Percentiles rank a stretch among this genome's conserved stretches.
Conservation (phyloP, 2,888 invertebrate genomes). For the Synergus itoensis region DNA sequence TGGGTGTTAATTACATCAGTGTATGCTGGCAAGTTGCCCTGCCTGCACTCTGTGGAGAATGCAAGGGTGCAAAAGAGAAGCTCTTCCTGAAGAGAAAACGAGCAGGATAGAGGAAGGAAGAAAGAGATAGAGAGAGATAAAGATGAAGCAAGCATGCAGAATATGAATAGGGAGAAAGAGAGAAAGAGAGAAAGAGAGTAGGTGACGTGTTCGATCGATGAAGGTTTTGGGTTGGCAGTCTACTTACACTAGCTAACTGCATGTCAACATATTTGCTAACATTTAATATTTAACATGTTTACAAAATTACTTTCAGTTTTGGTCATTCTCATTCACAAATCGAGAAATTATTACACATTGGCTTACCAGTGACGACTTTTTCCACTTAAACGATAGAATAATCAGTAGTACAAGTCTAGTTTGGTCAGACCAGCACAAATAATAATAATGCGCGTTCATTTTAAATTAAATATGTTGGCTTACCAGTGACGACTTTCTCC, state of each 20-base stretch:
- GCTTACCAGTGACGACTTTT: neutral
- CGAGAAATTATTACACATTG: neutral
- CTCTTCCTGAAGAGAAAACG: conserved; percentile 26
- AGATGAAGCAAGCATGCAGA: conserved; percentile 38
- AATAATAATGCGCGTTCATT: neutral
- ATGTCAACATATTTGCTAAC: neutral
- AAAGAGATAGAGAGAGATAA: conserved; percentile 39
- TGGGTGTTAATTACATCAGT: conserved; percentile 72
- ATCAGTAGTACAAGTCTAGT: neutral
- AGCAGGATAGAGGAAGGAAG: conserved; percentile 43
- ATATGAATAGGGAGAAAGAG: conserved; percentile 45
- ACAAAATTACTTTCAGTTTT: neutral
- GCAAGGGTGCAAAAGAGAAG: conserved; percentile 35
- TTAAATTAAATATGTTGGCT: neutral
- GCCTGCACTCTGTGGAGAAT: conserved; percentile 43
- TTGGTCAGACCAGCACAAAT: neutral
- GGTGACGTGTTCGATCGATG: conserved; percentile 60
- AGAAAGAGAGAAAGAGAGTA: conserved; percentile 42
- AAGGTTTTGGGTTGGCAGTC: conserved; percentile 62
- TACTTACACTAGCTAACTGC: conserved; percentile 56
- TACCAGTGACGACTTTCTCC: neutral
- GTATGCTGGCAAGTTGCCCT: conserved; percentile 69
- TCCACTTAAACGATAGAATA: neutral
- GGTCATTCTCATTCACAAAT: neutral
- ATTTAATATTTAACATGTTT: neutral